These are phyloP conservation scores for Dicerorhinus sumatrensis DNA, from an alignment of 2,113 vertebrate genomes.

Conservation along the genomic window DNA sequence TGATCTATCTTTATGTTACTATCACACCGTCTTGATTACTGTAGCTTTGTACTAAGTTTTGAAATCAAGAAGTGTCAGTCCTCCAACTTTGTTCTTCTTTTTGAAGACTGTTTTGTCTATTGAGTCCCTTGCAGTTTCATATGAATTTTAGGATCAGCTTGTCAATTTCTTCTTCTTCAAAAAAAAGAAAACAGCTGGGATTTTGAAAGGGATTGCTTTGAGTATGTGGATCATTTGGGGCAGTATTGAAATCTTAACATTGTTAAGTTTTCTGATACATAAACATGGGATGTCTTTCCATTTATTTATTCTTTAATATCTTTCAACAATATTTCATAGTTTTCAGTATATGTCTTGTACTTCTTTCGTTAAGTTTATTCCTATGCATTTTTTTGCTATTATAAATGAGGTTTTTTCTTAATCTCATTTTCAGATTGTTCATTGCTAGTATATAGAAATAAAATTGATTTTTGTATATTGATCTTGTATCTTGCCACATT, in stretches of 20 bases:
- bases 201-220: not conserved
- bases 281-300: not conserved
- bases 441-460: conserved; percentile 41
- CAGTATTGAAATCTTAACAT: not conserved
- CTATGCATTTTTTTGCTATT: conserved; percentile 35
- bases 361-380: conserved; percentile 48
- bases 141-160: not conserved
- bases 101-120: not conserved
- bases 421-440: conserved; percentile 41
- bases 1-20: not conserved
- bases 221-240: not conserved
- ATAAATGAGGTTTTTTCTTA: conserved; percentile 56
- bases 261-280: conserved; percentile 34
- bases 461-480: conserved; percentile 64
- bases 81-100: conserved; percentile 37
- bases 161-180: not conserved
- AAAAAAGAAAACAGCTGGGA: not conserved
- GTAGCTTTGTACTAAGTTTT: not conserved
- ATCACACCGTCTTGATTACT: not conserved
- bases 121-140: not conserved
- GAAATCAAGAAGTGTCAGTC: conserved; percentile 10
- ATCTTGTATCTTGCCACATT: conserved; percentile 57
- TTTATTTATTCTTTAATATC: conserved; percentile 16
- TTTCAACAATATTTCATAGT: not conserved
- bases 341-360: not conserved